phyloP scores from a whole-genome alignment of 2,797 vertebrate species.

The Sebastes ruberrimus region DNA sequence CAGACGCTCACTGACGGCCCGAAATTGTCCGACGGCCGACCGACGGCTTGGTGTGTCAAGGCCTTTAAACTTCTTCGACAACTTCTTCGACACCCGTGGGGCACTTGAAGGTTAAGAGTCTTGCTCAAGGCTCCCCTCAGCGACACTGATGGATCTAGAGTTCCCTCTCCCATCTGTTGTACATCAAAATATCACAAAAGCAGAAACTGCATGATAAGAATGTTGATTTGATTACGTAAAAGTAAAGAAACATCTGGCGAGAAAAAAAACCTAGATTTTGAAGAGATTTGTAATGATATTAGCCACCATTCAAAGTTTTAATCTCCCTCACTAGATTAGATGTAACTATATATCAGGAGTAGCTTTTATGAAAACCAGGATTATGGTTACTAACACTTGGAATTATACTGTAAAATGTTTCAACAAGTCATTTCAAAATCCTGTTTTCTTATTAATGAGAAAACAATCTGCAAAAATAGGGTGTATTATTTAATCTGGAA shows the following conservation, averaged over 20 bases:
- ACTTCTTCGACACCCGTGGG: not conserved
- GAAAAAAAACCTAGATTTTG: not conserved
- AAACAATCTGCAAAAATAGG: not conserved
- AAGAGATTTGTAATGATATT: not conserved
- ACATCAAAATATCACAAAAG: not conserved
- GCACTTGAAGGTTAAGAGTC: not conserved
- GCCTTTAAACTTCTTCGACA: rapidly evolving
- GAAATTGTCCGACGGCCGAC: no score
- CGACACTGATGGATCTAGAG: not conserved
- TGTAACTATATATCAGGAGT: not conserved
- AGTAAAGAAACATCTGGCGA: not conserved
- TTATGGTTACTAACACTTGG: not conserved
- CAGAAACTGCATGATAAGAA: not conserved
- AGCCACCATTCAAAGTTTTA: not conserved
- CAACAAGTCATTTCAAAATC: not conserved
- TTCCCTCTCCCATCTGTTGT: not conserved
- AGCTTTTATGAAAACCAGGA: not conserved
- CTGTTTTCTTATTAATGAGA: not conserved
- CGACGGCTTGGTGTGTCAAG: rapidly evolving
- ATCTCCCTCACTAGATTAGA: not conserved
- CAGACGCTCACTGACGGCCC: no score
- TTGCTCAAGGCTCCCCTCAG: not conserved
- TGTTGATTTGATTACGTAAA: not conserved
- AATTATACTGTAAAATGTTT: not conserved
- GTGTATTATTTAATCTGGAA: not conserved